Evolutionary conservation across 2,888 invertebrate species (phyloP), one percentile per base, ranked within the genome.

Genomic region (Malacosoma neustria): DNA sequence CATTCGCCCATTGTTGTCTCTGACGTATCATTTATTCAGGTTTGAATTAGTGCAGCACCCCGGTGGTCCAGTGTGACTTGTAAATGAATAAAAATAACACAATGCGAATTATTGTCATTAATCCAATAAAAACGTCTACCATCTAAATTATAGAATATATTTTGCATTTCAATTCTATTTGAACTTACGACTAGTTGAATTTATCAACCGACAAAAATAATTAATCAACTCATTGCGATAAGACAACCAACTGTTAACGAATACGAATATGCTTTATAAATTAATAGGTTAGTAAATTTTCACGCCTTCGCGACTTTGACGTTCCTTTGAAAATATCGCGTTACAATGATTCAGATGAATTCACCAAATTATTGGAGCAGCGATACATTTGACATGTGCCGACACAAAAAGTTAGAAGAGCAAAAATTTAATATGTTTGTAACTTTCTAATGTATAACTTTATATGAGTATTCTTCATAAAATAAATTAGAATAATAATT

Each of bases 1-100:
- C 73, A 76, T 79, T 71, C 69, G 61, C 48, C 56, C 59, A 71
- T 81, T 84, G 79, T 80, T 72, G 71, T 44, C 42, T 39, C 46
- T 75, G 77, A 77, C 76, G 58, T 74, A 71, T 79, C 73, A 72
- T 77, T 80, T 73, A 79, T 80, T 65, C 67, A 48, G 46, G 56
- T 65, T 58, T 56, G 68, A 66, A 69, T 67, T 67, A 61, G 61
- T 54, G 45, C 45, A 57, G 48, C 48, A 47, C 56, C 57, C 58
- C 58, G 80, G 81, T 82, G 84, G 82, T 75, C 81, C 54, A 22
- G 6, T 22, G 22, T 9, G 22, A 22, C 6, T 22, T 22, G n/a
- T 5, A 22, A 9, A 22, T 9, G 22, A 22, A 22, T 5, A 2
- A 22, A 4, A 22, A 22, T 22, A 22, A 22, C 22, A 22, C 22